Percentiles rank a stretch among this genome's conserved stretches.
These are phyloP conservation scores for Columba livia DNA, from an alignment of 2,113 vertebrate genomes.

Conservation along the genomic window DNA sequence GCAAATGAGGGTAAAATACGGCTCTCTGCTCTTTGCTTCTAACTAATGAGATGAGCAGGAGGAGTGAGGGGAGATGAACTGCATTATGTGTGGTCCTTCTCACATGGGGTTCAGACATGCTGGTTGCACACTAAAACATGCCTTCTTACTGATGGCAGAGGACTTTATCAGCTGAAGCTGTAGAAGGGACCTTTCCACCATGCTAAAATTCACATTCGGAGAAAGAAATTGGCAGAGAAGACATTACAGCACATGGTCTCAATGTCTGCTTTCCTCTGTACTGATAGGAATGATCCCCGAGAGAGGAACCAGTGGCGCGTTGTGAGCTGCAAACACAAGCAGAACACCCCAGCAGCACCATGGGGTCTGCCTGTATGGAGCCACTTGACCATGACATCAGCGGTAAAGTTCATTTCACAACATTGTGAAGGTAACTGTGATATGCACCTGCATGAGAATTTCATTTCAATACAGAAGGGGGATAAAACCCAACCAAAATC, in stretches of 20 bases:
- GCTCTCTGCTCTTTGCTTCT: not conserved
- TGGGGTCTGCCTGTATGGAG: not conserved
- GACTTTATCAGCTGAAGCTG: not conserved
- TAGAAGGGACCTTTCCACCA: not conserved
- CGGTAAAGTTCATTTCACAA: not conserved
- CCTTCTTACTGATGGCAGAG: not conserved
- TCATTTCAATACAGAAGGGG: not conserved
- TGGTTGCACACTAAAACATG: not conserved
- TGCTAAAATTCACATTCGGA: not conserved
- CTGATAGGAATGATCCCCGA: not conserved
- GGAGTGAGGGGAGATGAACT: not conserved
- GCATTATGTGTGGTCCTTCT: not conserved
- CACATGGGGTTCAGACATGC: not conserved
- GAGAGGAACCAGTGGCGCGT: not conserved
- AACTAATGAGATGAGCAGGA: not conserved
- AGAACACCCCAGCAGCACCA: rapidly evolving
- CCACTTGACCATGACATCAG: not conserved
- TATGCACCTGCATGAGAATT: not conserved
- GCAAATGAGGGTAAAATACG: not conserved
- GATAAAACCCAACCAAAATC: not conserved
- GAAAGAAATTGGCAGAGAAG: not conserved
- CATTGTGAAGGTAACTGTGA: not conserved
- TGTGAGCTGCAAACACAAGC: not conserved
- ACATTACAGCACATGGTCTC: not conserved
- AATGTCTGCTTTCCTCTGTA: not conserved